Percentiles rank a stretch among this genome's conserved stretches.
Evolutionary conservation across 2,113 vertebrate genomes (phyloP).

Genomic region (Periophthalmodon schlosseri): DNA sequence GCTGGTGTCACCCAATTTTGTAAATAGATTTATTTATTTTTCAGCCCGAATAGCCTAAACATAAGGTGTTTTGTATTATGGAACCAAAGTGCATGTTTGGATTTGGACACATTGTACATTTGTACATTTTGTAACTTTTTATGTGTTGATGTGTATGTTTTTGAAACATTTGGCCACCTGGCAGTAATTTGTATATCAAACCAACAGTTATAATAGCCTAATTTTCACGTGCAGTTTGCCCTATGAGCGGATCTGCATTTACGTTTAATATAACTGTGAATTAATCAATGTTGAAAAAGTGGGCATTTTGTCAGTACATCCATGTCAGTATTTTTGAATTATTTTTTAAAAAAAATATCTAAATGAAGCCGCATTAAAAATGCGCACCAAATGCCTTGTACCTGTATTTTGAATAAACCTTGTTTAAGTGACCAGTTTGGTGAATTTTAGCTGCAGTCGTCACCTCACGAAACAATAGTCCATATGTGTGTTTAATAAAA

Average conservation of each 20-base stretch:
- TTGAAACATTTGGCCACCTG: conserved; percentile 67
- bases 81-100: conserved; percentile 83
- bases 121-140: conserved; percentile 76
- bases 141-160: conserved; percentile 77
- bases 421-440: conserved; percentile 58
- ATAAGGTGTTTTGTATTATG: conserved; percentile 70
- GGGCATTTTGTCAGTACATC: conserved; percentile 70
- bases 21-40: conserved; percentile 81
- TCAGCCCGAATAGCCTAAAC: conserved; percentile 48
- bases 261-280: conserved; percentile 73
- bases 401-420: conserved; percentile 77
- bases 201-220: conserved; percentile 19
- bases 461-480: neutral
- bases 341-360: conserved; percentile 60
- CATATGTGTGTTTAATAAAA: neutral
- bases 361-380: conserved; percentile 66
- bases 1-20: conserved; percentile 71
- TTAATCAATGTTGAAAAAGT: conserved; percentile 74
- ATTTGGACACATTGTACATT: conserved; percentile 67
- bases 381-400: conserved; percentile 77
- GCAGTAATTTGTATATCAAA: conserved; percentile 78
- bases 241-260: conserved; percentile 54
- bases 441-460: conserved; percentile 12
- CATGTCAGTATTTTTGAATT: conserved; percentile 45
- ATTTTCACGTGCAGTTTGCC: conserved; percentile 58